These are phyloP conservation scores for Meriones unguiculatus DNA, from an alignment of 2,113 vertebrate genomes.

Conservation along the genomic window DNA sequence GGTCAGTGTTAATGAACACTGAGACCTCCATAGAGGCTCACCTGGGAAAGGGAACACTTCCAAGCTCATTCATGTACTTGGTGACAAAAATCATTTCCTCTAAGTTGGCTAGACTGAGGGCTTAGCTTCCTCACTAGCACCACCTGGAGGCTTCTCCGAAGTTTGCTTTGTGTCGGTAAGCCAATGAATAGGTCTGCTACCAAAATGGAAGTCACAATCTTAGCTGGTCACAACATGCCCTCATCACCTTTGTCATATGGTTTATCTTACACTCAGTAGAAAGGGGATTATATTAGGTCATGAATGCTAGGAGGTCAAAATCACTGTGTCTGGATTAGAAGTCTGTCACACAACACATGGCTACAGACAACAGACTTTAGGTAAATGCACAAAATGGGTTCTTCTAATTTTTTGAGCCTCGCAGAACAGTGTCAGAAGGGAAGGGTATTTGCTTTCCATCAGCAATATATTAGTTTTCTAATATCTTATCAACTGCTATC, in stretches of 20 bases:
- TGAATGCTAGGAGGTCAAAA: not conserved
- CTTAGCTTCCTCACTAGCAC: not conserved
- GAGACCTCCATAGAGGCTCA: not conserved
- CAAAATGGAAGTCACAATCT: not conserved
- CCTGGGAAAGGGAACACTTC: not conserved
- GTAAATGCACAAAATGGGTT: not conserved
- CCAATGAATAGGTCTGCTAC: not conserved
- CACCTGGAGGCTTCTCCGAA: not conserved
- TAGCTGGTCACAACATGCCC: not conserved
- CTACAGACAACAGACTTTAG: not conserved
- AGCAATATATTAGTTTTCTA: not conserved
- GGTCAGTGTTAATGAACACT: not conserved
- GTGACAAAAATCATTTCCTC: not conserved
- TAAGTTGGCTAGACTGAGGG: not conserved
- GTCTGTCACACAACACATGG: not conserved
- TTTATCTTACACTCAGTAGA: not conserved
- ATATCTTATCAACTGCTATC: not conserved
- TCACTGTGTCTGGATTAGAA: not conserved
- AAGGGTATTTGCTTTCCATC: not conserved
- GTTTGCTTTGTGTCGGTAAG: not conserved
- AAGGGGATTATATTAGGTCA: not conserved
- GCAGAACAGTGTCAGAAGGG: not conserved
- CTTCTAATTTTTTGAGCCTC: not conserved
- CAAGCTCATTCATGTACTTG: not conserved
- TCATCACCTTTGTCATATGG: not conserved